Conservation (phyloP, 1,140 invertebrate species). For the Meloidogyne exigua region DNA sequence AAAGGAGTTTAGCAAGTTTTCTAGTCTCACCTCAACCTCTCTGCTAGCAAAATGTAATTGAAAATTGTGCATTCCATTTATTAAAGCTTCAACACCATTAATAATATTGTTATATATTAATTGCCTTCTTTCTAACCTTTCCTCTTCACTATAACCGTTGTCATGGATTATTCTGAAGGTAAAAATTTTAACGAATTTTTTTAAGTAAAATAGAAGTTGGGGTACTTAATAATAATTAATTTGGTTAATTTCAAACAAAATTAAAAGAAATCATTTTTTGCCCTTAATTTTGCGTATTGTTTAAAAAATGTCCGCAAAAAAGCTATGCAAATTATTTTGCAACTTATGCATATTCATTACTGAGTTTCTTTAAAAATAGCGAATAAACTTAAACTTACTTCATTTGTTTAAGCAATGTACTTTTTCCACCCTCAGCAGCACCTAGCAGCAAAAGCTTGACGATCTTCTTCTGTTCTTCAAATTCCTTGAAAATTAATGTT, state of each 20-base stretch:
- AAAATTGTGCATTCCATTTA: constrained; percentile 35
- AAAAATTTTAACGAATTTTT: no score
- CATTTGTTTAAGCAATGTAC: constrained; percentile 49
- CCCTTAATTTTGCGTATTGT: no score
- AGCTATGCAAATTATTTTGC: no score
- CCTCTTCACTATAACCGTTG: constrained; percentile 83
- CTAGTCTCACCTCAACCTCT: neutral
- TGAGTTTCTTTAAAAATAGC: no score
- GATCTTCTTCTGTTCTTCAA: constrained; percentile 19
- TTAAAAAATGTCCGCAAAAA: no score
- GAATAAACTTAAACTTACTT: constrained; percentile 23
- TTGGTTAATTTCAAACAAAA: no score
- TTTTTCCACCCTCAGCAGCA: constrained; percentile 48
- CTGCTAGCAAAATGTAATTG: neutral
- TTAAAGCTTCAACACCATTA: constrained; percentile 37
- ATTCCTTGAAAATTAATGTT: constrained; percentile 7
- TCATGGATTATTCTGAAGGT: constrained; percentile 79
- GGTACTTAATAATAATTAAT: no score
- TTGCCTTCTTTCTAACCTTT: constrained; percentile 84
- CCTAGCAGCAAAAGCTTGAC: constrained; percentile 16
- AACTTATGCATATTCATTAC: no score
- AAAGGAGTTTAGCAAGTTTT: no score
- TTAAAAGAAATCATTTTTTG: no score
- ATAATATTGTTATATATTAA: constrained; percentile 85
- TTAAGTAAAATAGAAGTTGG: no score